phyloP scores from a whole-genome alignment of 2,888 invertebrate species.

The Rhodophaea formosa region DNA sequence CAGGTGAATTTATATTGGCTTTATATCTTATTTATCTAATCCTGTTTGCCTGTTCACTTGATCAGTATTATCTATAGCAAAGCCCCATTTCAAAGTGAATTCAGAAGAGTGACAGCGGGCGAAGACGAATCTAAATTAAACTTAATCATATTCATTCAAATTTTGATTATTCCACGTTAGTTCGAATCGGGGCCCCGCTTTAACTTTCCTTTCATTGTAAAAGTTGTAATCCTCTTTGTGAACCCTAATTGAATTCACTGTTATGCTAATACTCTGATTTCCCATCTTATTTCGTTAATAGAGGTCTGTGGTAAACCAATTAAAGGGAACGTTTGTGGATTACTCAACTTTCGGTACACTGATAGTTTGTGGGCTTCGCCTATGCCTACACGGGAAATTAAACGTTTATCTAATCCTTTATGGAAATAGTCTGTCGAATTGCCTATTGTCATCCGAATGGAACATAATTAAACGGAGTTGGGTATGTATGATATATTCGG shows the following conservation, averaged over 20 bases:
- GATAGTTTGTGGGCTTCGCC: slow-evolving; percentile 63
- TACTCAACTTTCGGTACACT: slow-evolving; percentile 70
- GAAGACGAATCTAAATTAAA: slow-evolving; percentile 63
- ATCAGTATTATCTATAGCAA: slow-evolving; percentile 9
- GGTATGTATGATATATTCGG: slow-evolving; percentile 38
- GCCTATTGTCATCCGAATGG: slow-evolving; percentile 35
- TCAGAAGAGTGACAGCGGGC: slow-evolving; percentile 36
- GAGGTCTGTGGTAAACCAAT: slow-evolving; percentile 79
- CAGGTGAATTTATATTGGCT: slow-evolving; percentile 8
- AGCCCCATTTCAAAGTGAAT: slow-evolving; percentile 18
- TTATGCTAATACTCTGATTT: slow-evolving; percentile 81
- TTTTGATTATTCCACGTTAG: slow-evolving; percentile 77
- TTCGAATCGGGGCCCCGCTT: slow-evolving; percentile 67
- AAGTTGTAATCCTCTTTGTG: slow-evolving; percentile 82
- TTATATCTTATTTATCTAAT: slow-evolving; percentile 11
- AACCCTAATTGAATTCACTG: slow-evolving; percentile 80
- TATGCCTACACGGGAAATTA: slow-evolving; percentile 56
- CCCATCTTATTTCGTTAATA: slow-evolving; percentile 81
- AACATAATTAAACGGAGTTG: slow-evolving; percentile 34
- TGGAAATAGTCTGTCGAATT: slow-evolving; percentile 42
- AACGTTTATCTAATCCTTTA: slow-evolving; percentile 51
- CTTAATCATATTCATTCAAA: slow-evolving; percentile 66
- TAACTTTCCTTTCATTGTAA: slow-evolving; percentile 78
- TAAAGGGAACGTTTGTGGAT: slow-evolving; percentile 77
- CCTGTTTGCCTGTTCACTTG: slow-evolving; percentile 10